Base-by-base conservation (phyloP, 2,888 invertebrate species). In the Eupithecia inturbata region DNA sequence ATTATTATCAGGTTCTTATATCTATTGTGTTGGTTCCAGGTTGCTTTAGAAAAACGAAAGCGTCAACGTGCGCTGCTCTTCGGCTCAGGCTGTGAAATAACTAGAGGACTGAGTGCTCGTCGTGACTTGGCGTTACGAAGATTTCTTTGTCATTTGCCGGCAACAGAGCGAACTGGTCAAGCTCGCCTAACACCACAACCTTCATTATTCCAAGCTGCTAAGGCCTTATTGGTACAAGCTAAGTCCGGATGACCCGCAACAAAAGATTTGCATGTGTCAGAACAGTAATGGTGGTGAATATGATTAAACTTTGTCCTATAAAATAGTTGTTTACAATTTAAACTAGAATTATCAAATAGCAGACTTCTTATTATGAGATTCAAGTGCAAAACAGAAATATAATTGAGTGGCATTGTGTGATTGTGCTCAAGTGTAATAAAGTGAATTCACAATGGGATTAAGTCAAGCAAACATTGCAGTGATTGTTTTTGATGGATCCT, bases 91-190 rank as follows among this genome's bases (percentile, higher is more conserved):
- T 97, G 97, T 70, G 96, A 96, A 63, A 96, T 96, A 82, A 96
- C 97, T 39, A 95, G 97, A 22, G 98, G 97, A 0, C 89, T 98
- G 67, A 97, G 97, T 80, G 97, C 98, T 10, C 95, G 98, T 26
- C 95, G 97, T 70, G 98, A 98, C 87, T 92, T 98, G 74, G 96
- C 96, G 39, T 95, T 98, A 75, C 94, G 97, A 12, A 92, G 97
- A 45, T 96, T 96, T 84, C 88, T 97, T 67, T 97, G 97, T 84
- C 95, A 96, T 80, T 89, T 97, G 81, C 96, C 97, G 0, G 92
- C 96, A 1, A 95, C 95, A 7, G 96, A 97, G 81, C 91, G 95
- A 70, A 95, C 95, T 28, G 94, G 92, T 0, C 95, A 94, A 73
- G 89, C 95, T 0, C 89, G 93, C 22, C 88, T 89, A 45, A 86